Evolutionary conservation across 2,797 vertebrate genomes (phyloP).

Genomic region (Enteromius fasciolatus): DNA sequence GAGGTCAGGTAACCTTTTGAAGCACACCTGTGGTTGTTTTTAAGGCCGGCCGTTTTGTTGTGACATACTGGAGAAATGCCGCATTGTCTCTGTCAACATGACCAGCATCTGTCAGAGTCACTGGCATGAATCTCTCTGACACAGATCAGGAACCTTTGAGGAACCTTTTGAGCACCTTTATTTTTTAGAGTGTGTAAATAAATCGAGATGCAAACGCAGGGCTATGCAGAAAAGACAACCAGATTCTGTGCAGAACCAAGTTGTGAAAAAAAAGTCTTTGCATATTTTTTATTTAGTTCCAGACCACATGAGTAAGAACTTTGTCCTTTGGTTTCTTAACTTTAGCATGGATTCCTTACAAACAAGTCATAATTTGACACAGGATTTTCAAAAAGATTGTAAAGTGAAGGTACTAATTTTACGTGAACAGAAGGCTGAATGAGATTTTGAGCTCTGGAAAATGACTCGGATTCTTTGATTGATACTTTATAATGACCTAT

Average conservation of each 20-base stretch:
- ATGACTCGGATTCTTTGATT: neutral
- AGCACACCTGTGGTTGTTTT: slow-evolving; percentile 74
- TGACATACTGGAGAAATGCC: slow-evolving; percentile 72
- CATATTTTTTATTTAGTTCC: neutral
- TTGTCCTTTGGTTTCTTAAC: neutral
- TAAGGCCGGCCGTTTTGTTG: slow-evolving; percentile 67
- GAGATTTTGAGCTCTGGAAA: neutral
- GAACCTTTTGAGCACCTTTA: no score
- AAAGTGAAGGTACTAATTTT: neutral
- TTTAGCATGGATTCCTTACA: neutral
- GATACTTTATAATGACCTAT: no score
- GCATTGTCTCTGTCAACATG: slow-evolving; percentile 66
- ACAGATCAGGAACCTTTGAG: slow-evolving; percentile 35
- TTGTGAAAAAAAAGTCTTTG: no score
- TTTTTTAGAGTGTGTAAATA: no score
- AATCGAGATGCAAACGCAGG: no score
- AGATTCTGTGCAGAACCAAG: no score
- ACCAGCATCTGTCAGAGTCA: slow-evolving; percentile 50
- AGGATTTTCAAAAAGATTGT: neutral
- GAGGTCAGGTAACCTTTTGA: slow-evolving; percentile 55
- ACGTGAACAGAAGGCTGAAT: neutral
- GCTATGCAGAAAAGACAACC: no score
- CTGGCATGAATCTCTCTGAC: slow-evolving; percentile 30
- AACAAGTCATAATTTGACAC: neutral
- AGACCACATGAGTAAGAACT: neutral